Evolutionary conservation across 37 sponge, comb jelly and placozoan species (phyloP).

Genomic region (Bolinopsis microptera): DNA sequence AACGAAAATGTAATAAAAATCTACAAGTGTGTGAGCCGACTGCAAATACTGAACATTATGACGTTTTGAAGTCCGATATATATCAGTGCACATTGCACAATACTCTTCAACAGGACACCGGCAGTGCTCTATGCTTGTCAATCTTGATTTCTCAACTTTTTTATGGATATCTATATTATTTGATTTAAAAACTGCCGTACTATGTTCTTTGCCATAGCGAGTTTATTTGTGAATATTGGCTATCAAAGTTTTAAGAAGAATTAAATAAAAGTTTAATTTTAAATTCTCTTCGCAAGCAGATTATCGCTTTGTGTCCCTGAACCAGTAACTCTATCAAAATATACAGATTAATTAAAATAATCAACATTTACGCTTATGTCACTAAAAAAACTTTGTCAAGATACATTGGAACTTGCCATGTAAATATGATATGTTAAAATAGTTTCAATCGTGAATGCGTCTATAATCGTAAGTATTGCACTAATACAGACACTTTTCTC

Average conservation of each 20-base stretch:
- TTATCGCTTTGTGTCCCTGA: background rate
- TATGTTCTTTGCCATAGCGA: background rate
- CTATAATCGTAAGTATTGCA: too few species aligned
- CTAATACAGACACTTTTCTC: too few species aligned
- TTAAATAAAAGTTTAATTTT: too few species aligned
- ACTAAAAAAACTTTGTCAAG: background rate
- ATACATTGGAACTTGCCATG: background rate
- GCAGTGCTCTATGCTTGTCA: background rate
- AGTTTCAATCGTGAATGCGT: too few species aligned
- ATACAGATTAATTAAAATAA: background rate
- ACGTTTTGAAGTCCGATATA: background rate
- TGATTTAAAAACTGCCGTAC: background rate
- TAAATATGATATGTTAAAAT: too few species aligned
- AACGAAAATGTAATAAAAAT: background rate
- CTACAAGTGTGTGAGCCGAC: background rate
- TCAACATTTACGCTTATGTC: background rate
- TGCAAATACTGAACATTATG: background rate
- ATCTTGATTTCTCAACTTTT: background rate
- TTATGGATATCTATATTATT: background rate
- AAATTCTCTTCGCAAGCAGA: background rate
- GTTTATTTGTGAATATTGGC: background rate
- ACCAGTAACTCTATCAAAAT: background rate
- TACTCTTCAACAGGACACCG: background rate
- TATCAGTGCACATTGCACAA: background rate
- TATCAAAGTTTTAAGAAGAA: too few species aligned